Evolutionary conservation across 2,888 invertebrate genomes (phyloP).

Genomic region (Aelia acuminata): DNA sequence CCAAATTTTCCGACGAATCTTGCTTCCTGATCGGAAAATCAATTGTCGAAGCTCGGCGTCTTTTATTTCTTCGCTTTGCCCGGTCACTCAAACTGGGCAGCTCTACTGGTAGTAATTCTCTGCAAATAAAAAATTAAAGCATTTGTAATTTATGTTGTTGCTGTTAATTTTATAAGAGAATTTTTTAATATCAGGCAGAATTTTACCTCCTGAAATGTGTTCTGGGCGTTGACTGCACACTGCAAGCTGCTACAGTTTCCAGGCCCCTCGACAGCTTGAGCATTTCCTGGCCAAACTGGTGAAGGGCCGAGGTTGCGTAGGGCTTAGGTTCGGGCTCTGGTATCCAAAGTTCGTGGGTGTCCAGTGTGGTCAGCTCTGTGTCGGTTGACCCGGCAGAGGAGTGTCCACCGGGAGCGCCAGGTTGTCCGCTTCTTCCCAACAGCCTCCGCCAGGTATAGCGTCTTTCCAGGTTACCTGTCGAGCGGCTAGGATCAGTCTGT

Average conservation of each 20-base stretch:
- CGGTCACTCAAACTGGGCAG: constrained; percentile 17
- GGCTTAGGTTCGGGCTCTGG: constrained; percentile 78
- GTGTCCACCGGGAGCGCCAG: constrained; percentile 56
- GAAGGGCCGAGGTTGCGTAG: constrained; percentile 86
- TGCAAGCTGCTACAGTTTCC: constrained; percentile 70
- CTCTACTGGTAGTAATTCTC: constrained; percentile 11
- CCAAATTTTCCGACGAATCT: constrained; percentile 62
- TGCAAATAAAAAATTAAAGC: neutral
- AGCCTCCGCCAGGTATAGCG: constrained; percentile 84
- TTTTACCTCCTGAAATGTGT: constrained; percentile 59
- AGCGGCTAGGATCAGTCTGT: constrained; percentile 17
- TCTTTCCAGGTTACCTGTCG: constrained; percentile 73
- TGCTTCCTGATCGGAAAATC: constrained; percentile 61
- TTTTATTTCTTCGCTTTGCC: constrained; percentile 52
- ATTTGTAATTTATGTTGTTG: neutral
- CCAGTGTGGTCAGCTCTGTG: constrained; percentile 86
- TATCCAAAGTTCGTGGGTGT: constrained; percentile 87
- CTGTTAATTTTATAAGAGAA: neutral
- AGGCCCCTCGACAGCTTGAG: constrained; percentile 85
- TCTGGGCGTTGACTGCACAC: constrained; percentile 63
- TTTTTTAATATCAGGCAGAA: neutral
- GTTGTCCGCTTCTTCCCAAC: constrained; percentile 69
- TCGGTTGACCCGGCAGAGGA: constrained; percentile 76
- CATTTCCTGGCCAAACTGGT: constrained; percentile 90
- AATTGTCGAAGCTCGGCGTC: constrained; percentile 64